Conservation (phyloP, 2,797 vertebrate species). For the Oophaga sylvatica region DNA sequence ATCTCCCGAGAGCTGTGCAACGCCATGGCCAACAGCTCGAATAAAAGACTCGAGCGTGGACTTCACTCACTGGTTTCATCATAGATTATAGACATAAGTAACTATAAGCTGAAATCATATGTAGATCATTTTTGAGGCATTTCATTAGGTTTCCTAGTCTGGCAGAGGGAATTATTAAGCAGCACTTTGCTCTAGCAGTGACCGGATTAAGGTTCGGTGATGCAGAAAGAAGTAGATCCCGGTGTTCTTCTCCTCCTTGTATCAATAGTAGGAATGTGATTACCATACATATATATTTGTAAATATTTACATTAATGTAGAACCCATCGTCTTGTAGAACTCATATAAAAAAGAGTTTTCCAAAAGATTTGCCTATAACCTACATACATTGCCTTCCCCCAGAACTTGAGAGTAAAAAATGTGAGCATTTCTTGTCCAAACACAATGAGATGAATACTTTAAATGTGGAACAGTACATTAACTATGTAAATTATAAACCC, state of each 20-base stretch:
- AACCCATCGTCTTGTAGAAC: not conserved
- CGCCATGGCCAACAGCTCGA: not conserved
- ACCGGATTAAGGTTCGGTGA: slow-evolving; percentile 4
- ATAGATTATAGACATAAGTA: not conserved
- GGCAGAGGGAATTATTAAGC: not conserved
- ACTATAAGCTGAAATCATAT: not conserved
- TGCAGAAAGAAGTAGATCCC: not conserved
- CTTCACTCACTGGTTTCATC: not conserved
- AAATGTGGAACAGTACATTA: not conserved
- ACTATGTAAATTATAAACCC: not conserved
- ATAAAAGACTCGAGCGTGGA: not conserved
- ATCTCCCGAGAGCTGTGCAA: not conserved
- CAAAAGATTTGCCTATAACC: not conserved
- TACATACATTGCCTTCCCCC: not conserved
- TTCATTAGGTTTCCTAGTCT: not conserved
- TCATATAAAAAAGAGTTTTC: not conserved
- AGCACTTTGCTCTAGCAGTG: not conserved
- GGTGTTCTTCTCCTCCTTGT: not conserved
- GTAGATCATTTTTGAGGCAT: too few species aligned
- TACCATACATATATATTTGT: not conserved
- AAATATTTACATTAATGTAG: not conserved
- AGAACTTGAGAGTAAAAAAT: not conserved
- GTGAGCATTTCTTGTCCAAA: not conserved
- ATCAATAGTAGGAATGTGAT: too few species aligned
- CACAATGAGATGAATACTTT: not conserved